Conservation (phyloP, 1,140 invertebrate species). For the Carposina sasakii region DNA sequence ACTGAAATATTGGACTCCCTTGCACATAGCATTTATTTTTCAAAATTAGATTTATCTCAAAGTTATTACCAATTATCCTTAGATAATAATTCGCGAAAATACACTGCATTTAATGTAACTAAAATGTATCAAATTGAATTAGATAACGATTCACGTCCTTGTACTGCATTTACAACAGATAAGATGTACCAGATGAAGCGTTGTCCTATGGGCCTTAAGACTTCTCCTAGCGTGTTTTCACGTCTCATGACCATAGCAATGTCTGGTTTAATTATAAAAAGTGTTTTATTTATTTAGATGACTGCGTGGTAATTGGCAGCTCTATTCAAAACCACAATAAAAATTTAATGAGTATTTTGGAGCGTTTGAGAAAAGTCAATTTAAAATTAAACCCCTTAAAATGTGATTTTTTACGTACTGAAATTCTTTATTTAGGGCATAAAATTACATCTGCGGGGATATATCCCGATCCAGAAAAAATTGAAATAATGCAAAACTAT, state of each 20-base stretch:
- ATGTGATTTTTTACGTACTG: constrained; percentile 10
- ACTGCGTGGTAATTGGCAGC: constrained; percentile 1
- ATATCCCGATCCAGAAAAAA: not conserved
- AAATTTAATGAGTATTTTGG: constrained; percentile 11
- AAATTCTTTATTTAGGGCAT: constrained; percentile 17
- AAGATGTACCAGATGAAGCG: not conserved
- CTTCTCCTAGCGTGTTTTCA: not conserved
- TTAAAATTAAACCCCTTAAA: constrained; percentile 17
- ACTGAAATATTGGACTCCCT: too few relatives aligned
- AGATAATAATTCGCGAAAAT: too few relatives aligned
- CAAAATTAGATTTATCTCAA: too few relatives aligned
- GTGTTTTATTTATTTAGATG: constrained; percentile 2
- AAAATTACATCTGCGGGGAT: constrained; percentile 1
- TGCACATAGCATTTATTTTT: too few relatives aligned
- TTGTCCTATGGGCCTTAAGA: not conserved
- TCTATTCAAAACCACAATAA: constrained; percentile 5
- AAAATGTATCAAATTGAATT: too few relatives aligned
- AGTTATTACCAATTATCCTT: too few relatives aligned
- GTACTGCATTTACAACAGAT: not conserved
- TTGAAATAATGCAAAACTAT: constrained; percentile 2
- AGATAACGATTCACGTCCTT: too few relatives aligned
- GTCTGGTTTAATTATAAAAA: not conserved
- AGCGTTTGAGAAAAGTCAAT: constrained; percentile 12
- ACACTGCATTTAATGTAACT: too few relatives aligned
- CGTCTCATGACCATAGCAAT: not conserved